Conservation (phyloP, 2,888 invertebrate species). For the Atrina japonica region DNA sequence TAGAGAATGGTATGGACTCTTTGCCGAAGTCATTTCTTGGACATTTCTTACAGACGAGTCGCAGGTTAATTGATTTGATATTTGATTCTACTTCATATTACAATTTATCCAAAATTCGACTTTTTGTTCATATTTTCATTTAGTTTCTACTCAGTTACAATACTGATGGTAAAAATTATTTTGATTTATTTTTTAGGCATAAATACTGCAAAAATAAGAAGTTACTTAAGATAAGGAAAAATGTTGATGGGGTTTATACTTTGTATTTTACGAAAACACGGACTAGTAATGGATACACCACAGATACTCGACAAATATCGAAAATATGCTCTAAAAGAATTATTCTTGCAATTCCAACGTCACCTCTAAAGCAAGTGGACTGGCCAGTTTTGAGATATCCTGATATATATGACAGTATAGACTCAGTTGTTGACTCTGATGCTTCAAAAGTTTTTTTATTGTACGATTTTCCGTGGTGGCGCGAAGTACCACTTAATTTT, state of each 20-base stretch:
- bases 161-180: too few species aligned
- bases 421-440: constrained; percentile 10
- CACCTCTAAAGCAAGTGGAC: constrained; percentile 32
- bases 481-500: background rate
- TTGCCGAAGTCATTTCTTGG: background rate
- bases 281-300: constrained; percentile 8
- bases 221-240: constrained; percentile 8
- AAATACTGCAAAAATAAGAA: constrained; percentile 1
- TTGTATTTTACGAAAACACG: constrained; percentile 12
- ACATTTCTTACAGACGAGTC: background rate
- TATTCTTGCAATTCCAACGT: constrained; percentile 36
- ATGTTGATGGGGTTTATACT: background rate
- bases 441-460: constrained; percentile 39
- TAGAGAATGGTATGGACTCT: background rate
- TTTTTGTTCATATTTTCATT: too few species aligned
- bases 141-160: too few species aligned
- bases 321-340: constrained; percentile 37
- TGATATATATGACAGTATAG: background rate
- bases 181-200: constrained; percentile 14
- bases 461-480: constrained; percentile 46
- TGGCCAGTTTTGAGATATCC: constrained; percentile 24
- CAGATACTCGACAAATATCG: background rate
- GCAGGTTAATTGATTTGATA: too few species aligned
- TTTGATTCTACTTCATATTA: too few species aligned
- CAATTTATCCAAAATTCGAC: background rate